phyloP scores from a whole-genome alignment of 2,888 invertebrate genomes.

The Ectemnius lituratus region DNA sequence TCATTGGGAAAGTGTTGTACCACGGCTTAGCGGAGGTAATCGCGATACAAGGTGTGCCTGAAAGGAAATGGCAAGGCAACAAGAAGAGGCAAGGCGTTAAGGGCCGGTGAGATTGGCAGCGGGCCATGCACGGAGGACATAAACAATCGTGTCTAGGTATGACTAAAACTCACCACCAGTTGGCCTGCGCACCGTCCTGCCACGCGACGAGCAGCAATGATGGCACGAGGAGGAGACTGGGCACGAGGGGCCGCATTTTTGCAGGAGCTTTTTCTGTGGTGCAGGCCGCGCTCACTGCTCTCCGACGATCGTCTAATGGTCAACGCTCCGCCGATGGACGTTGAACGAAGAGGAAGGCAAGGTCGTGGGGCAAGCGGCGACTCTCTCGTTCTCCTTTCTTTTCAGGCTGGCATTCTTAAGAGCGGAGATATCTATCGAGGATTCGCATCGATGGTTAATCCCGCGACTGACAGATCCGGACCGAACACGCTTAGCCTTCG shows the following conservation, averaged over 20 bases:
- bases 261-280: conserved; percentile 5
- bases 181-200: conserved; percentile 71
- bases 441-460: conserved; percentile 40
- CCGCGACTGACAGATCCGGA: conserved; percentile 50
- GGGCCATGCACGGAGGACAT: conserved; percentile 29
- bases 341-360: conserved; percentile 27
- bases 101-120: conserved; percentile 21
- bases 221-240: conserved; percentile 51
- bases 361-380: conserved; percentile 13
- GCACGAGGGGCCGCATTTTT: conserved; percentile 57
- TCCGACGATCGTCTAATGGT: conserved; percentile 26
- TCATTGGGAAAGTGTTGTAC: conserved; percentile 3
- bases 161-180: conserved; percentile 74
- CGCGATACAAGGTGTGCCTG: conserved; percentile 23
- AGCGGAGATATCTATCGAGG: conserved; percentile 39
- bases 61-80: conserved; percentile 8
- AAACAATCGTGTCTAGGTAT: conserved; percentile 41
- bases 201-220: conserved; percentile 66
- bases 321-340: conserved; percentile 18
- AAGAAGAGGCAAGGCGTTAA: background rate
- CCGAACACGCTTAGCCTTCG: conserved; percentile 39
- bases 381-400: conserved; percentile 5
- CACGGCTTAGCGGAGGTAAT: conserved; percentile 16
- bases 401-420: conserved; percentile 51
- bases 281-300: conserved; percentile 16